Evolutionary conservation across 2,113 vertebrate genomes (phyloP).

Genomic region (Eulacestoma nigropectus): DNA sequence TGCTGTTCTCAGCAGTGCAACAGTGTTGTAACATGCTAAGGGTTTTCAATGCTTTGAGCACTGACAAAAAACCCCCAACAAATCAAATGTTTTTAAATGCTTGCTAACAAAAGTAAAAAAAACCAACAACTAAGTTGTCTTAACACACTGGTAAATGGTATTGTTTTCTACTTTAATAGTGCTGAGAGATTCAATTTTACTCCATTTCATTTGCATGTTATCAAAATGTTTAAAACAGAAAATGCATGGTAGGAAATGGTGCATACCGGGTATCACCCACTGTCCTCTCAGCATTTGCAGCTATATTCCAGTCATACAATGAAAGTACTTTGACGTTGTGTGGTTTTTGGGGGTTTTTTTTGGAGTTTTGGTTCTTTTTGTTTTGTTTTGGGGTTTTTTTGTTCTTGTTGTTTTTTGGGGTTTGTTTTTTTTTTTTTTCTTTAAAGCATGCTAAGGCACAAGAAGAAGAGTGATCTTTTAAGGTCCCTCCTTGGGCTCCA

Average conservation of each 20-base stretch:
- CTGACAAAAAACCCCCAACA: neutral
- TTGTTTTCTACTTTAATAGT: neutral
- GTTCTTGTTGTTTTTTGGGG: too few species aligned
- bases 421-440: neutral
- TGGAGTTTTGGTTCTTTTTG: too few species aligned
- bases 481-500: neutral
- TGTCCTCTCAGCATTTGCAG: neutral
- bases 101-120: neutral
- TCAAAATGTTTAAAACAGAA: neutral
- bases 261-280: neutral
- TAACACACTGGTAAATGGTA: neutral
- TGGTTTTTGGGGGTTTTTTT: too few species aligned
- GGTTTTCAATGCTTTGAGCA: neutral
- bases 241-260: neutral
- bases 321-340: neutral
- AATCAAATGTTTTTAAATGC: neutral
- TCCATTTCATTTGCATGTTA: neutral
- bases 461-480: neutral
- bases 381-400: too few species aligned
- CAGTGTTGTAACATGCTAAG: neutral
- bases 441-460: neutral
- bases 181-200: neutral
- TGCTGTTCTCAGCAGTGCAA: neutral
- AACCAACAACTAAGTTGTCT: neutral
- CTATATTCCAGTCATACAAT: neutral